Percentiles rank a stretch among this genome's conserved stretches.
These are phyloP conservation scores for Lithophane ornitopus DNA, from an alignment of 2,888 invertebrate species.

Conservation along the genomic window DNA sequence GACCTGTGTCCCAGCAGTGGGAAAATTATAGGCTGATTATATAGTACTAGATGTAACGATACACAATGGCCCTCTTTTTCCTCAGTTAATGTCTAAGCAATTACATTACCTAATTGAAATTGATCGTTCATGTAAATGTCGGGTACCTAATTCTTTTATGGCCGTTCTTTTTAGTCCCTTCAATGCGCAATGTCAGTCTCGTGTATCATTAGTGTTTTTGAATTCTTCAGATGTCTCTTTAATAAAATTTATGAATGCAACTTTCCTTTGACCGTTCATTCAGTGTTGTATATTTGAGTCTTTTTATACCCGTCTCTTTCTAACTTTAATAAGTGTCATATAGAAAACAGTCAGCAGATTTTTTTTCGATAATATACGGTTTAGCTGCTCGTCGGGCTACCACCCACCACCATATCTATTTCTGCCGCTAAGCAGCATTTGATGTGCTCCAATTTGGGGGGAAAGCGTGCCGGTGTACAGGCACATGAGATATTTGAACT, in stretches of 20 bases:
- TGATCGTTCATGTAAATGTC: slow-evolving; percentile 31
- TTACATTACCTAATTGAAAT: slow-evolving; percentile 52
- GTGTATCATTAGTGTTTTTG: slow-evolving; percentile 36
- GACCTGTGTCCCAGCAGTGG: not conserved
- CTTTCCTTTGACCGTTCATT: slow-evolving; percentile 1
- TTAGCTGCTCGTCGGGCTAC: not conserved
- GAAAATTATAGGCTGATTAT: not conserved
- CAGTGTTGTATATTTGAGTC: not conserved
- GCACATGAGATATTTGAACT: not conserved
- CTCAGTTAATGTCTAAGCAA: slow-evolving; percentile 20
- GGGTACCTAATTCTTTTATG: slow-evolving; percentile 11
- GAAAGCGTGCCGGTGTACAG: not conserved
- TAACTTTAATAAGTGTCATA: not conserved
- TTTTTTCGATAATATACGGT: not conserved
- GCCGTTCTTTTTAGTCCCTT: slow-evolving; percentile 17
- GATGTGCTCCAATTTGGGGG: not conserved
- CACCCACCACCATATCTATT: too few species aligned
- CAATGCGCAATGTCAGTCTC: slow-evolving; percentile 5
- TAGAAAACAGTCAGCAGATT: too few species aligned
- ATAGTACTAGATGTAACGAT: not conserved
- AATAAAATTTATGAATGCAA: not conserved
- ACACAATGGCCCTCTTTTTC: slow-evolving; percentile 5
- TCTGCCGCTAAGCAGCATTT: not conserved
- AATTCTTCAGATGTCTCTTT: slow-evolving; percentile 1
- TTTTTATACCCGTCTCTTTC: not conserved